Base-by-base conservation (phyloP, 2,888 invertebrate species). In the Drosophila pullipes region DNA sequence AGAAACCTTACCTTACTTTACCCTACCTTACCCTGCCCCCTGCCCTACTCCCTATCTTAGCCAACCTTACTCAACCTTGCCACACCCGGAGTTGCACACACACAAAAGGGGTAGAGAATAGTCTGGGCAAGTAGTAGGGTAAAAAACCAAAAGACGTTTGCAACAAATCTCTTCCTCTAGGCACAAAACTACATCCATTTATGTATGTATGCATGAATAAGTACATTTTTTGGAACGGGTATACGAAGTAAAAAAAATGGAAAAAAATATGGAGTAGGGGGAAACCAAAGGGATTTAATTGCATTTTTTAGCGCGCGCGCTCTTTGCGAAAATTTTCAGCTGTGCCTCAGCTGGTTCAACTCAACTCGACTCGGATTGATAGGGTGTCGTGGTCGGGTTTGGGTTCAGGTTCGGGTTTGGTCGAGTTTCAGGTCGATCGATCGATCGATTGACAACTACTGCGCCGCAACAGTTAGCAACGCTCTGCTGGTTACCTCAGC, bases 241-340 rank as follows among this genome's bases (percentile, higher is more conserved):
- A 68, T 63, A 60, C 57, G 71, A 65, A 71, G 47, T 58, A 62
- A 65, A 67, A 63, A 69, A 61, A 37, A 30, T 13, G 39, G 53
- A 16, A n/a, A 69, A 35, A 60, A 64, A 72, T 10, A 11, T 49
- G 72, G 72, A 67, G 75, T 60, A 61, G 66, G 58, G 58, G 80
- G 69, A 69, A 60, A 57, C 70, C 60, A 81, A 71, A 73, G 72
- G 82, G 85, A 88, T 78, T 87, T 87, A 87, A 87, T 87, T 87
- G 87, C 87, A 87, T 89, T 86, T 89, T 86, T 83, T 85, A 87
- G 87, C 86, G 87, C 90, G 86, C 89, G 89, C 89, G 82, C 88
- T 81, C 76, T 76, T 85, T 87, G 90, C 87, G 71, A 87, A 89
- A 67, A 58, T 33, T 81, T 82, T 89, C 90, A 89, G 89, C 86